A percentile compares a stretch with the other conserved stretches of the same genome.
phyloP scores from a whole-genome alignment of 1,140 invertebrate species.

The Holotrichia oblita region DNA sequence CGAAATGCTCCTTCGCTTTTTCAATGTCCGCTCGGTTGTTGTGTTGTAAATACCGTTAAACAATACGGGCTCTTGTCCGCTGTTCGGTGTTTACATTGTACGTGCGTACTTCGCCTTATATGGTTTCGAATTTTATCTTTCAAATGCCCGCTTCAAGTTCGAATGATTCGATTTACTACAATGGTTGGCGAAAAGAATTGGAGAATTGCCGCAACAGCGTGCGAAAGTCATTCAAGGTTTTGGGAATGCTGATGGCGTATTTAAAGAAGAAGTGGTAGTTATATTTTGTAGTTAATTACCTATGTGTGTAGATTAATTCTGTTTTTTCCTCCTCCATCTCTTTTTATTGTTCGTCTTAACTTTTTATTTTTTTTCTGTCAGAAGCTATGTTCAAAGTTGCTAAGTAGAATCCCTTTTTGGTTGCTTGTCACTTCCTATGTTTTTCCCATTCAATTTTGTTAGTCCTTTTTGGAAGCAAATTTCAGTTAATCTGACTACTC shows the following conservation, averaged over 20 bases:
- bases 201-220: not conserved
- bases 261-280: conserved; percentile 8
- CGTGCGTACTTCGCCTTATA: not conserved
- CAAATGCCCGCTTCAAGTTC: not conserved
- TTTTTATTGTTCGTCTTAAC: no score
- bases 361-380: no score
- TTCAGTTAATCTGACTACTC: no score
- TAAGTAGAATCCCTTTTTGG: no score
- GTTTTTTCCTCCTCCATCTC: no score
- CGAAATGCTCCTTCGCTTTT: not conserved
- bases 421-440: no score
- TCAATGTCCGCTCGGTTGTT: not conserved
- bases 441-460: no score
- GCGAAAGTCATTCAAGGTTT: conserved; percentile 5
- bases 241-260: not conserved
- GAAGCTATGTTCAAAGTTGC: no score
- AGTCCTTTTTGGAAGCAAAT: no score
- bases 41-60: conserved; percentile 1
- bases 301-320: no score
- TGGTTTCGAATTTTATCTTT: not conserved
- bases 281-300: not conserved
- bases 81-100: conserved; percentile 1
- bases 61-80: not conserved
- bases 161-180: conserved; percentile 17
- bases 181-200: not conserved